Base-by-base conservation (phyloP, 2,113 vertebrate species). In the Vicugna pacos region DNA sequence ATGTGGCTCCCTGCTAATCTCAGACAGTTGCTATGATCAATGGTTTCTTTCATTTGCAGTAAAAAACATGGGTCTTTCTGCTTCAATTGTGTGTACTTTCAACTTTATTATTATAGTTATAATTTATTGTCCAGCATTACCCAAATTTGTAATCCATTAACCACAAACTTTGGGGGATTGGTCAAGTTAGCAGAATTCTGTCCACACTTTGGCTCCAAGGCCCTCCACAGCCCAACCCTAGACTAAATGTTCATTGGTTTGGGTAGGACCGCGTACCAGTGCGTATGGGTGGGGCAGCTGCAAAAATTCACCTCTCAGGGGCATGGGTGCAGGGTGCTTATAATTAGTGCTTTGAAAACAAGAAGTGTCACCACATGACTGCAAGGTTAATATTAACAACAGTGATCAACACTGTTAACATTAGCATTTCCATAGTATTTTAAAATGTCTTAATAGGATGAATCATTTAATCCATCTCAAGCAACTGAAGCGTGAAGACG, bases 1-100 rank as follows among this genome's bases (percentile, higher is more conserved):
- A 98, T 98, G 97, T 97, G 96, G 92, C 94, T 98, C 72, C 98
- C 98, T 98, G 97, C 98, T 98, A 98, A 98, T 98, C 98, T 98
- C 96, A 96, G 98, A 97, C 98, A 98, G 98, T 95, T 92, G 90
- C 90, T 97, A 56, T 98, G 98, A 98, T 98, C 98, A 98, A 98
- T 98, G 98, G 92, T 96, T 98, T 98, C 79, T 89, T 97, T 97
- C 98, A 98, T 98, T 98, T 89, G 16, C 98, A 95, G 97, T 98
- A 97, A 98, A 98, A 98, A 98, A 96, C 97, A 86, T 93, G 98
- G 97, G 92, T 98, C 97, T 98, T 98, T 98, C 97, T 98, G 95
- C 97, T 98, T 98, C 98, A 98, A 98, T 98, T 98, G 97, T 98
- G 84, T 97, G 80, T 98, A 92, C 97, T 98, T 98, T 98, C 97